phyloP scores from a whole-genome alignment of 2,888 invertebrate species.

The Automeris io region DNA sequence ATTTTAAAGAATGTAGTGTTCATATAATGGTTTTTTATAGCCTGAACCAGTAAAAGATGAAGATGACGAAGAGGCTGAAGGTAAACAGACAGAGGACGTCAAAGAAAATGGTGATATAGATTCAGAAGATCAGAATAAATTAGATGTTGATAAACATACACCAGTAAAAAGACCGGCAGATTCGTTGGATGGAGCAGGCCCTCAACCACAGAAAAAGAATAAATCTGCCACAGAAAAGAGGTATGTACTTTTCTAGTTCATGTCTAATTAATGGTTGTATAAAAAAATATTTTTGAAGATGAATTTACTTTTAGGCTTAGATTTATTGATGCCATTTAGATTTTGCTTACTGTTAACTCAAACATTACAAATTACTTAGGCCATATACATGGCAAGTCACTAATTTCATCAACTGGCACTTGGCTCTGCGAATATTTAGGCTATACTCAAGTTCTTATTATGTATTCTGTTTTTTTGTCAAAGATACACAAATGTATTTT shows the following conservation, averaged over 20 bases:
- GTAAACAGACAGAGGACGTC: constrained; percentile 22
- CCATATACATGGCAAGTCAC: too few relatives aligned
- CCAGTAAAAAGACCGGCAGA: constrained; percentile 42
- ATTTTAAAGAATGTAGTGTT: not conserved
- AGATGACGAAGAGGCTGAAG: constrained; percentile 47
- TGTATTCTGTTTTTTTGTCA: too few relatives aligned
- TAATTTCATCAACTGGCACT: too few relatives aligned
- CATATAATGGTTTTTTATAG: constrained; percentile 31
- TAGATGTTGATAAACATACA: constrained; percentile 21
- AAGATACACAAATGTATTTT: too few relatives aligned
- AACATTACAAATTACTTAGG: too few relatives aligned
- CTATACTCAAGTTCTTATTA: too few relatives aligned
- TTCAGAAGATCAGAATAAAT: constrained; percentile 21
- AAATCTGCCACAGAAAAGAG: constrained; percentile 20
- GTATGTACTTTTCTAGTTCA: constrained; percentile 19
- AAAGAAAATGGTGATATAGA: constrained; percentile 44
- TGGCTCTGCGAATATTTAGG: too few relatives aligned
- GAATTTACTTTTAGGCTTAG: too few relatives aligned
- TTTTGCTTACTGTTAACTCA: too few relatives aligned
- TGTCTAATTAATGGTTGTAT: too few relatives aligned
- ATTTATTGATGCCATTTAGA: too few relatives aligned
- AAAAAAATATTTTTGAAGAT: too few relatives aligned
- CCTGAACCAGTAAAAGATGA: constrained; percentile 65
- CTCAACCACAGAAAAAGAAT: constrained; percentile 47
- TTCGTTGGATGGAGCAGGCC: constrained; percentile 19